These are phyloP conservation scores for Sphaeramia orbicularis DNA, from an alignment of 2,797 vertebrate genomes.

Conservation along the genomic window DNA sequence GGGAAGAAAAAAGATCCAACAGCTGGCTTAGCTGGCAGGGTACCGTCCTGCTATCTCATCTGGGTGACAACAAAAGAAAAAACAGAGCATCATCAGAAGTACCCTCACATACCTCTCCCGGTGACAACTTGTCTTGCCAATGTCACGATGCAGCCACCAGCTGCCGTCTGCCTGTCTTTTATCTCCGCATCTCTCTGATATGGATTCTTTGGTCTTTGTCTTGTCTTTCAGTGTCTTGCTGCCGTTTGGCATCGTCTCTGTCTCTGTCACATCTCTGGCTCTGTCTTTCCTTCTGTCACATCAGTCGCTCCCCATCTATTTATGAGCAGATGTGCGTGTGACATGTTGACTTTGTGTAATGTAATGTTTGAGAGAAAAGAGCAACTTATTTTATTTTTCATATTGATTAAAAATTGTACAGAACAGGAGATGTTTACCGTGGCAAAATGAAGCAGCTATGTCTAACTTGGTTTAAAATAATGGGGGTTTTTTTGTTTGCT, in stretches of 20 bases:
- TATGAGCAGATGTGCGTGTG: neutral
- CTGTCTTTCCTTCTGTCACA: slow-evolving; percentile 9
- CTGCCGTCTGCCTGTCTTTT: slow-evolving; percentile 49
- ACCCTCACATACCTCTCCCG: slow-evolving; percentile 36
- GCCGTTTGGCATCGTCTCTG: slow-evolving; percentile 25
- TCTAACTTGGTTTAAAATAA: slow-evolving; percentile 2
- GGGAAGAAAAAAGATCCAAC: neutral
- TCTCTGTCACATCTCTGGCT: slow-evolving; percentile 22
- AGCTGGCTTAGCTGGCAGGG: slow-evolving; percentile 1
- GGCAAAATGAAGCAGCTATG: neutral
- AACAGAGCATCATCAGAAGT: slow-evolving; percentile 46
- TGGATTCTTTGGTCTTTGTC: slow-evolving; percentile 44
- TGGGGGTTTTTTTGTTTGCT: no score
- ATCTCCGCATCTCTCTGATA: slow-evolving; percentile 49
- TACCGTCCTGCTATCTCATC: slow-evolving; percentile 4
- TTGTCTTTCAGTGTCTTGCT: slow-evolving; percentile 37
- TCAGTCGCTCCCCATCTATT: slow-evolving; percentile 5
- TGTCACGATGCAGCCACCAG: slow-evolving; percentile 44
- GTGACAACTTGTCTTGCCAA: slow-evolving; percentile 53
- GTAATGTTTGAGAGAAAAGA: slow-evolving; percentile 4
- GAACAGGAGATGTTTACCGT: neutral
- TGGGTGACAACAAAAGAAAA: slow-evolving; percentile 41
- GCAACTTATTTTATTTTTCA: neutral
- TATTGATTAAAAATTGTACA: neutral
- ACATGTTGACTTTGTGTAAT: neutral